These are phyloP conservation scores for Hippocampus mohnikei DNA, from an alignment of 2,113 vertebrate genomes.

Conservation along the genomic window DNA sequence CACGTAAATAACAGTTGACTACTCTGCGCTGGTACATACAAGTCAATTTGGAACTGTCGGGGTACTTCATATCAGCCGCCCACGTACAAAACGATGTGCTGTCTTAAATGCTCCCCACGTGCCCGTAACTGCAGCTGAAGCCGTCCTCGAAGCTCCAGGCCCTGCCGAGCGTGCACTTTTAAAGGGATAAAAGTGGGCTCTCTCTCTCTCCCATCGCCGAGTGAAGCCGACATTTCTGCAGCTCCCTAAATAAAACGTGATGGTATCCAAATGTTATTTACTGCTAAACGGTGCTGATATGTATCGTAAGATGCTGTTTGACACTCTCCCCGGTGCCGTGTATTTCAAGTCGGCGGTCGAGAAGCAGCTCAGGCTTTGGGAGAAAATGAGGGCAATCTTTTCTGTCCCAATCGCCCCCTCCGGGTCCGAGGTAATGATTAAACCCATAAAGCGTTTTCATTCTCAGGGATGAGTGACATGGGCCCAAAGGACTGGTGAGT, in stretches of 20 bases:
- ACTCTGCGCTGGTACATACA: constrained; percentile 6
- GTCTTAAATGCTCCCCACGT: constrained; percentile 9
- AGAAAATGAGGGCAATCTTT: constrained; percentile 1
- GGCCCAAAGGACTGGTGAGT: not conserved
- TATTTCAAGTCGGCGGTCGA: not conserved
- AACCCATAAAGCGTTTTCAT: not conserved
- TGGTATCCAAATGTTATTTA: not conserved
- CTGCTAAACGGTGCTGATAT: not conserved
- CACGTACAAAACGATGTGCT: constrained; percentile 7
- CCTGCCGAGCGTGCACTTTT: not conserved
- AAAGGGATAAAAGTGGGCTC: not conserved
- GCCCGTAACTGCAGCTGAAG: constrained; percentile 8
- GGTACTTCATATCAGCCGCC: constrained; percentile 16
- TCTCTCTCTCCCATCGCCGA: not conserved
- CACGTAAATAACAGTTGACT: not conserved
- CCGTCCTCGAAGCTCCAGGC: not conserved
- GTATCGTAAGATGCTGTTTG: not conserved
- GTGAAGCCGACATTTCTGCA: not conserved
- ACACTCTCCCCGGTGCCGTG: not conserved
- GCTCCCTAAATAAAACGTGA: not conserved
- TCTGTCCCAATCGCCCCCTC: not conserved
- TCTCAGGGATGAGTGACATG: not conserved
- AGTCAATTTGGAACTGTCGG: constrained; percentile 32
- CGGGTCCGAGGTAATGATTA: constrained; percentile 1
- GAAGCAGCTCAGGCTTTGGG: constrained; percentile 1